These are phyloP conservation scores for Hippolais icterina DNA, from an alignment of 2,113 vertebrate genomes.

Conservation along the genomic window DNA sequence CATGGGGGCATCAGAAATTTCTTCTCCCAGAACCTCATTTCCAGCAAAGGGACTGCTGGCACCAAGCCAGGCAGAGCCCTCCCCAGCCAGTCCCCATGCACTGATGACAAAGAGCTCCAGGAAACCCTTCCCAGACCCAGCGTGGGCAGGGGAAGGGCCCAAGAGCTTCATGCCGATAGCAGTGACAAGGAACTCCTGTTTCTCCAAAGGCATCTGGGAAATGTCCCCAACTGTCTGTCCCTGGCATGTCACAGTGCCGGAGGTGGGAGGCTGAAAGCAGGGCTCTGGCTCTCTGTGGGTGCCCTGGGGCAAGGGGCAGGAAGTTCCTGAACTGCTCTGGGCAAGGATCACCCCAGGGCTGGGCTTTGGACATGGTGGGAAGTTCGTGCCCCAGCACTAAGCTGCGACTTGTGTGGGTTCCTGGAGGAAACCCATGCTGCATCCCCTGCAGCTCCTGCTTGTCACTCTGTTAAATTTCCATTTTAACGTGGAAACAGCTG, in stretches of 20 bases:
- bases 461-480: slow-evolving; percentile 59
- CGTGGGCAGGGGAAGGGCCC: neutral
- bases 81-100: neutral
- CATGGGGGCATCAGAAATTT: neutral
- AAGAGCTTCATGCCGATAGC: neutral
- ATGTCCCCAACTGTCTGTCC: neutral
- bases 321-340: neutral
- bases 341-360: neutral
- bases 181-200: neutral
- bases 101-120: neutral
- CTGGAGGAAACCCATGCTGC: neutral
- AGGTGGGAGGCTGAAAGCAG: neutral
- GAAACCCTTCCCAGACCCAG: neutral
- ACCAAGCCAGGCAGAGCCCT: neutral
- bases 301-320: accelerated
- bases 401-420: neutral
- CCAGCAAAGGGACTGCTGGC: neutral
- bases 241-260: accelerated
- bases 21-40: neutral
- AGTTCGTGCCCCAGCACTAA: neutral
- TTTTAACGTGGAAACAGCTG: slow-evolving; percentile 61
- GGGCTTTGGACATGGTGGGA: neutral
- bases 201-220: neutral
- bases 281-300: neutral
- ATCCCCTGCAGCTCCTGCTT: neutral